A percentile compares a stretch with the other conserved stretches of the same genome.
Evolutionary conservation across 2,888 invertebrate species (phyloP).

Genomic region (Autographa gamma): DNA sequence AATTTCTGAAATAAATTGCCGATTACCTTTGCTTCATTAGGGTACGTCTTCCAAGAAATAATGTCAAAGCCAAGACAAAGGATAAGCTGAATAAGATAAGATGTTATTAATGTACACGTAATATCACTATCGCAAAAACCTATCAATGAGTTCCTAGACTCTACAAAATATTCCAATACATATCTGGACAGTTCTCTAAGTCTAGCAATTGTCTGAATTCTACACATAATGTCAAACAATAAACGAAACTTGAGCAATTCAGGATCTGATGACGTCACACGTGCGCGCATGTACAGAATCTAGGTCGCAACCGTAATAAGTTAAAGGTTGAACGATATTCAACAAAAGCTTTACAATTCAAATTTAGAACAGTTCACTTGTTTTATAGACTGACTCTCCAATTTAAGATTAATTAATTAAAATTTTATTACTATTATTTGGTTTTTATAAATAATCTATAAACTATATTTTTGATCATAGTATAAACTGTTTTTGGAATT

Average conservation of each 20-base stretch:
- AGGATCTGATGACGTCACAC: conserved; percentile 5
- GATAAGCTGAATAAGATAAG: no score
- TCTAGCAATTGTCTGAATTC: not conserved
- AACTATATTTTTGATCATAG: no score
- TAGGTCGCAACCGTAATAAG: not conserved
- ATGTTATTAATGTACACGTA: no score
- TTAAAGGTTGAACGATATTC: not conserved
- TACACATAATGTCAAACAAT: not conserved
- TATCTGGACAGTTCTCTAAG: not conserved
- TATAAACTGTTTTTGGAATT: no score
- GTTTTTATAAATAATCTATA: no score
- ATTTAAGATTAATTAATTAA: no score
- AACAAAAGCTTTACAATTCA: not conserved
- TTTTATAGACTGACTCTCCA: not conserved
- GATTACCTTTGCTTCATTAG: no score
- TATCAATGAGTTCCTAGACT: not conserved
- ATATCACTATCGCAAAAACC: not conserved
- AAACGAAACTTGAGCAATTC: not conserved
- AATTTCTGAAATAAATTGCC: no score
- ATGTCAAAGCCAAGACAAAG: no score
- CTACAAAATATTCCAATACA: not conserved
- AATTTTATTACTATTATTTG: no score
- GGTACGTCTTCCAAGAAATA: no score
- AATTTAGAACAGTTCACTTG: not conserved
- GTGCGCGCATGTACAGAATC: not conserved